A percentile compares a stretch with the other conserved stretches of the same genome.
Evolutionary conservation across 2,797 vertebrate species (phyloP).

Genomic region (Sebastes kiyomatsui): DNA sequence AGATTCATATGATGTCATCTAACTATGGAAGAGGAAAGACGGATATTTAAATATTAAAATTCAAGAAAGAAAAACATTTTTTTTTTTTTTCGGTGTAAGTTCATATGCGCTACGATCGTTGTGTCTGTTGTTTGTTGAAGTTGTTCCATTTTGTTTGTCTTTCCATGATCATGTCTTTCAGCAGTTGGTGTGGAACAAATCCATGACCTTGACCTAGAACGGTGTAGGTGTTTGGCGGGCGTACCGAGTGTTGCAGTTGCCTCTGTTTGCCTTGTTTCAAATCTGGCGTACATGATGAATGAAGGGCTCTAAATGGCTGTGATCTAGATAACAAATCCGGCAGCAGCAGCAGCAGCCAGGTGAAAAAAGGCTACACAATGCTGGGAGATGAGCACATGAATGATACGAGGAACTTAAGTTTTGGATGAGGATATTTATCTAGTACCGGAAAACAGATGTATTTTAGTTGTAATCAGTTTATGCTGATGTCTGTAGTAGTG

Average conservation of each 20-base stretch:
- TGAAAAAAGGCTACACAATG: constrained; percentile 7
- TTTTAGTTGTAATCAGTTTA: not conserved
- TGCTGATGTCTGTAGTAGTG: not conserved
- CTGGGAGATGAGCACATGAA: not conserved
- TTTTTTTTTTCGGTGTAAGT: not conserved
- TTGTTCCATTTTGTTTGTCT: not conserved
- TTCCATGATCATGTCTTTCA: constrained; percentile 12
- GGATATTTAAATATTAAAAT: not conserved
- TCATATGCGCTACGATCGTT: not conserved
- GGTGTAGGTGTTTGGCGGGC: constrained; percentile 21
- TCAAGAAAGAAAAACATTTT: not conserved
- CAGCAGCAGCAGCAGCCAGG: constrained; percentile 22
- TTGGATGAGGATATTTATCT: not conserved
- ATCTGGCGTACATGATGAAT: constrained; percentile 63
- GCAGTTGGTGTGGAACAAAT: constrained; percentile 9
- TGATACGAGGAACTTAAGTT: not conserved
- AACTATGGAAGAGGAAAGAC: not conserved
- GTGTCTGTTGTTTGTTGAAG: not conserved
- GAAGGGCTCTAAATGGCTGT: constrained; percentile 63
- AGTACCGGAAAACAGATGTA: not conserved
- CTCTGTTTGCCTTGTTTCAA: constrained; percentile 56
- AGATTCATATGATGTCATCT: not conserved
- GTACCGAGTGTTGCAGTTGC: constrained; percentile 21
- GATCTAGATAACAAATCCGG: constrained; percentile 69
- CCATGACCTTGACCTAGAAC: constrained; percentile 66